Base-by-base conservation (phyloP, 2,797 vertebrate species). In the Enteromius anoplus region DNA sequence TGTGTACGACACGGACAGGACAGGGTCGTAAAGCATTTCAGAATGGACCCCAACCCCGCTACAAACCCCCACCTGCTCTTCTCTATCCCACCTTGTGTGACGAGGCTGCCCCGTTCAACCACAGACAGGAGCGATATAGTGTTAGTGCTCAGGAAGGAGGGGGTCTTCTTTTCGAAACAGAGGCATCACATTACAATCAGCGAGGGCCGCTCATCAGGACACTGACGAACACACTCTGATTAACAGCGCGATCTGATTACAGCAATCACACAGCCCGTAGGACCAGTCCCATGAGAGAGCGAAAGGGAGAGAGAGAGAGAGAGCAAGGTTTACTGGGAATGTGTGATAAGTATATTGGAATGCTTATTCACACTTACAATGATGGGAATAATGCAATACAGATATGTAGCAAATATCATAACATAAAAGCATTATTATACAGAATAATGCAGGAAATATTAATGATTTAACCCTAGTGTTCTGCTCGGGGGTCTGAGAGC, bases 141-240 rank as follows among this genome's bases (percentile, higher is more conserved):
- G 65, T 78, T 75, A 49, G 83, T 4, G 62, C 26, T 45, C 40
- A 26, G 66, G 65, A 51, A 81, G 69, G 86, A 85, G 26, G 83
- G 86, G 78, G 84, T 51, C 32, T 45, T 66, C 32, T 45, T 66
- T 78, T 49, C 72, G 81, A 86, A 69, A 91, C 88, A 91, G 51
- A 93, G 91, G 92, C 92, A 90, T 93, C 92, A 85, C 94, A 92
- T 94, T 93, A 94, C 94, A 95, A 95, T 95, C 95, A 95, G 92
- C 86, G 87, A 91, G 93, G 85, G 84, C 86, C 85, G 84, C 89
- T 91, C 90, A 91, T 91, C 94, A 95, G 92, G 90, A 93, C 94
- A 93, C 93, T 93, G 93, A 93, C 92, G 92, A 94, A 94, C 93
- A 92, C 93, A 93, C 92, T 92, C 94, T 95, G 95, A 95, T 95